Evolutionary conservation across 2,888 invertebrate species (phyloP).

Genomic region (Ariolimax columbianus): DNA sequence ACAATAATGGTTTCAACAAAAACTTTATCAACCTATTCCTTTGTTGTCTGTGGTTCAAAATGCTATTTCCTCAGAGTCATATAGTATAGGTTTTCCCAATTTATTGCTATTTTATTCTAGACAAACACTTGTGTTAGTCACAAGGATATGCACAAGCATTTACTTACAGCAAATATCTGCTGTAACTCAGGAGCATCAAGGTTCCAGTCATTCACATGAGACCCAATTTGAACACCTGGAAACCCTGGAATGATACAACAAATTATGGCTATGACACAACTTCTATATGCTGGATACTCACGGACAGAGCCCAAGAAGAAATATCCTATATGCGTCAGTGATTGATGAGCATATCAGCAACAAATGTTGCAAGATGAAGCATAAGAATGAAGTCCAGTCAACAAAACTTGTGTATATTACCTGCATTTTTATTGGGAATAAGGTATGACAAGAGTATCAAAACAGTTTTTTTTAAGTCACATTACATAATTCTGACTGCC

Average conservation of each 20-base stretch:
- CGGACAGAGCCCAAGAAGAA: no score
- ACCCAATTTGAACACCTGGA: conserved; percentile 81
- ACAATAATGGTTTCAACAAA: no score
- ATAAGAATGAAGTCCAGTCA: no score
- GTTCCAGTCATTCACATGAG: conserved; percentile 82
- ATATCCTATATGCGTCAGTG: no score
- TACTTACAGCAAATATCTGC: conserved; percentile 81
- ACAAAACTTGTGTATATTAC: no score
- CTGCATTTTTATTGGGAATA: neutral
- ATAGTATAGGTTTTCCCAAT: no score
- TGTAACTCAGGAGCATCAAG: conserved; percentile 80
- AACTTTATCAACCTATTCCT: no score
- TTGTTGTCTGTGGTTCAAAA: no score
- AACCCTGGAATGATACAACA: conserved; percentile 73
- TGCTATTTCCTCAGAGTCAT: no score
- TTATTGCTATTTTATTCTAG: no score
- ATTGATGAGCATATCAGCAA: no score
- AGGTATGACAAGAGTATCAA: neutral
- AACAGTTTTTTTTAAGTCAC: neutral
- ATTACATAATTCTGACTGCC: neutral
- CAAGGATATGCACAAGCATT: neutral
- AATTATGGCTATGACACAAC: neutral
- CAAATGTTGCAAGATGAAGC: no score
- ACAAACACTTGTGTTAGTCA: neutral
- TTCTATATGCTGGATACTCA: neutral